Conservation (phyloP, 1,140 invertebrate genomes). For the Cotesia vestalis region DNA sequence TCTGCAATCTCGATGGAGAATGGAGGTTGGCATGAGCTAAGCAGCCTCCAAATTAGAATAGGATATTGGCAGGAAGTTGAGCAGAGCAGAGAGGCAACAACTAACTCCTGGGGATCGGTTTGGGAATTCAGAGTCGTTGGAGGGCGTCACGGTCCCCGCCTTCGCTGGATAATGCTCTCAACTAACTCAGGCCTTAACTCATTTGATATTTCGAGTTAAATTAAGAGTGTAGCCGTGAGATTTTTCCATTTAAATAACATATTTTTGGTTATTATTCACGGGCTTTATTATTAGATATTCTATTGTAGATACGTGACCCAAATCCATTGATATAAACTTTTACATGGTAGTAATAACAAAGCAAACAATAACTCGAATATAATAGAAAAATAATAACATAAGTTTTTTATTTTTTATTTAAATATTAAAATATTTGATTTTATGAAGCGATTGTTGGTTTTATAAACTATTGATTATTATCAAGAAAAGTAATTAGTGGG, state of each 20-base stretch:
- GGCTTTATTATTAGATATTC: too few relatives aligned
- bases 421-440: neutral
- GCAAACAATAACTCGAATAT: too few relatives aligned
- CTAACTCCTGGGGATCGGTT: slow-evolving; percentile 44
- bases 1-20: slow-evolving; percentile 5
- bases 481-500: slow-evolving; percentile 3
- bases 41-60: slow-evolving; percentile 45
- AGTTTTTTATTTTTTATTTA: neutral
- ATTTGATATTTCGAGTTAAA: slow-evolving; percentile 7
- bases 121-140: slow-evolving; percentile 37
- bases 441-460: neutral
- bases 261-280: too few relatives aligned
- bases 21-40: slow-evolving; percentile 38
- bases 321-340: too few relatives aligned
- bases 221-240: slow-evolving; percentile 12
- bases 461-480: slow-evolving; percentile 22
- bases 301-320: too few relatives aligned
- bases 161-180: slow-evolving; percentile 45
- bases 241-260: neutral
- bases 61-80: slow-evolving; percentile 47
- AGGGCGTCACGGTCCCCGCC: slow-evolving; percentile 51
- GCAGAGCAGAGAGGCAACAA: slow-evolving; percentile 41
- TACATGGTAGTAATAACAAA: too few relatives aligned
- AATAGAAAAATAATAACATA: neutral
- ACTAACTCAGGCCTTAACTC: slow-evolving; percentile 26